These are phyloP conservation scores for Neotoxoptera formosana DNA, from an alignment of 1,140 invertebrate genomes.

Conservation along the genomic window DNA sequence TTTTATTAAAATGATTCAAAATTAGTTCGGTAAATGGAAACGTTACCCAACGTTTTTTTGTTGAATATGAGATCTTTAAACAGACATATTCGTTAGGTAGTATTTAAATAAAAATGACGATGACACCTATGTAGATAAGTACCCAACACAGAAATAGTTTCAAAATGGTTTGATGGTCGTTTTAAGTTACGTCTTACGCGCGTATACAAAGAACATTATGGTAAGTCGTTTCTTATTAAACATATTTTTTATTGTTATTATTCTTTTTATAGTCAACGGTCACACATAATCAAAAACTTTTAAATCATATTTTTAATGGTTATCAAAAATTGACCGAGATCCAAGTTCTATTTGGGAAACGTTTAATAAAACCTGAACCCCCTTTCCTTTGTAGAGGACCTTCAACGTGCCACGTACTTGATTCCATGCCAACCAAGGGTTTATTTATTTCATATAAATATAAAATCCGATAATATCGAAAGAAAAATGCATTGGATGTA, in stretches of 20 bases:
- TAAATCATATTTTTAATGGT: conserved; percentile 14
- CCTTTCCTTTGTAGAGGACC: not conserved
- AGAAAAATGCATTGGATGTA: not conserved
- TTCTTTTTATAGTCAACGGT: not conserved
- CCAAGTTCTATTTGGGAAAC: not conserved
- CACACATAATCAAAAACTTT: not conserved
- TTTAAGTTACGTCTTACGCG: not conserved
- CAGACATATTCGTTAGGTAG: not conserved
- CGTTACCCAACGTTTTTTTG: not conserved
- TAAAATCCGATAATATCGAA: conserved; percentile 31
- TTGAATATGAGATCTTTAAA: not conserved
- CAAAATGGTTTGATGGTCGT: not conserved
- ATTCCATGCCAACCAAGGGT: not conserved
- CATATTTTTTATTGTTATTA: not conserved
- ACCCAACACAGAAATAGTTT: not conserved
- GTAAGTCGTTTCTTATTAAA: not conserved
- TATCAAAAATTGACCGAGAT: not conserved
- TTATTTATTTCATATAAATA: conserved; percentile 9
- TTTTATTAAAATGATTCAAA: too few species aligned
- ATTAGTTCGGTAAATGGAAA: too few species aligned
- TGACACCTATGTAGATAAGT: not conserved
- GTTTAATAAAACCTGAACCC: conserved; percentile 1
- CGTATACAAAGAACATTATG: not conserved
- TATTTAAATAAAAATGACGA: not conserved
- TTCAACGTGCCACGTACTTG: not conserved